These are phyloP conservation scores for Meloe dianella DNA, from an alignment of 2,888 invertebrate genomes.

Conservation along the genomic window DNA sequence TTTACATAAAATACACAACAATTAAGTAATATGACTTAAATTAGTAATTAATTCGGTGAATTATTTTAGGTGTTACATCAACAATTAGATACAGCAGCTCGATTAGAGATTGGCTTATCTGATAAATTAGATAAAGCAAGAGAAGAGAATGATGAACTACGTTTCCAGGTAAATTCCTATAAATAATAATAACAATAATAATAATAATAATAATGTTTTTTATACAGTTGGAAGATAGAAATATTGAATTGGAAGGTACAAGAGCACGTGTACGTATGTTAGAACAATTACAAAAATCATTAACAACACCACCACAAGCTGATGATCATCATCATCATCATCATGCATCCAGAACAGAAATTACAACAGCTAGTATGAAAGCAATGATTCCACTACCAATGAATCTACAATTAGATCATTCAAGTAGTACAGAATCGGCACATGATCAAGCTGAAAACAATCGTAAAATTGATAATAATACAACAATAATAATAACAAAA, in stretches of 20 bases:
- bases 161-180: conserved; percentile 82
- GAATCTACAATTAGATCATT: conserved; percentile 63
- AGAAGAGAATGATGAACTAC: conserved; percentile 82
- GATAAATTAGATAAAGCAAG: conserved; percentile 74
- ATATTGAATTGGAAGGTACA: conserved; percentile 84
- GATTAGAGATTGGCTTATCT: conserved; percentile 69
- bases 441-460: conserved; percentile 64
- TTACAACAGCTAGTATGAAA: conserved; percentile 66
- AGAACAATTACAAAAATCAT: conserved; percentile 62
- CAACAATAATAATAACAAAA: conserved; percentile 39
- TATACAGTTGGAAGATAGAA: conserved; percentile 79
- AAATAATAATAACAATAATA: no score
- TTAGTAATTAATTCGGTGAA: no score
- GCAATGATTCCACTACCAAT: conserved; percentile 65
- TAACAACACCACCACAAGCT: conserved; percentile 20
- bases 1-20: no score
- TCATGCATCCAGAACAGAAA: conserved; percentile 52
- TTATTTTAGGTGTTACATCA: no score
- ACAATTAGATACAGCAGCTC: conserved; percentile 72
- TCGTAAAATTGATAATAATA: conserved; percentile 42
- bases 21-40: no score
- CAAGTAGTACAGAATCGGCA: conserved; percentile 71
- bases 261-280: conserved; percentile 77
- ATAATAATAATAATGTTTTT: conserved; percentile 16
- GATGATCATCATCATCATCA: conserved; percentile 5